A percentile compares a stretch with the other conserved stretches of the same genome.
Evolutionary conservation across 2,888 invertebrate species (phyloP).

Genomic region (Ommatoiulus sabulosus): DNA sequence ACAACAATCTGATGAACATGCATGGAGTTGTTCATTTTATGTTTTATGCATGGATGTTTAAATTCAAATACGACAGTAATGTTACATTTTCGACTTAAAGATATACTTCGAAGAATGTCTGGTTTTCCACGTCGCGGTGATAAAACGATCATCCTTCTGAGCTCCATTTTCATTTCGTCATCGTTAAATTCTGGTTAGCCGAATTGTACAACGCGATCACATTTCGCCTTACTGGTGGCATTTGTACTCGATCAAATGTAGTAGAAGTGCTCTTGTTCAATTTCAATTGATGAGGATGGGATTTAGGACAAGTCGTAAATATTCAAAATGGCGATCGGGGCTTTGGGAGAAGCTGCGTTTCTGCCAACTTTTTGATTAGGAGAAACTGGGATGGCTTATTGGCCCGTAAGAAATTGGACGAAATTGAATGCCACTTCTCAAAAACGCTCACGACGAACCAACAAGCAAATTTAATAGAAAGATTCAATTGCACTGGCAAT

Average conservation of each 20-base stretch:
- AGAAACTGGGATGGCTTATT: not conserved
- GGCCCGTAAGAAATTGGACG: not conserved
- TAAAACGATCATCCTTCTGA: too few relatives aligned
- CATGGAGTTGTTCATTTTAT: too few relatives aligned
- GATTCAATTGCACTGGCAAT: not conserved
- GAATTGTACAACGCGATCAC: not conserved
- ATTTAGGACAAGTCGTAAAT: not conserved
- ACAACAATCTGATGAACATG: too few relatives aligned
- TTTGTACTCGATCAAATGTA: not conserved
- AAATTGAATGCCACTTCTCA: not conserved
- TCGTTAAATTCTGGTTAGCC: too few relatives aligned
- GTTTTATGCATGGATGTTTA: too few relatives aligned
- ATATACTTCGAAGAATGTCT: too few relatives aligned
- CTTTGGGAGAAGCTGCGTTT: not conserved
- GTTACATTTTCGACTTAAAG: too few relatives aligned
- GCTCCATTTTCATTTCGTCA: too few relatives aligned
- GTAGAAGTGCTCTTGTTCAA: not conserved
- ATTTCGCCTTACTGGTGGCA: not conserved
- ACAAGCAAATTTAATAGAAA: conserved; percentile 3
- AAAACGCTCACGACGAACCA: not conserved
- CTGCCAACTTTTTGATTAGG: not conserved
- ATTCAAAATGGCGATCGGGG: not conserved
- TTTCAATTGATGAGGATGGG: not conserved
- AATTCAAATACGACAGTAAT: too few relatives aligned
- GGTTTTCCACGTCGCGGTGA: too few relatives aligned